Percentiles rank a stretch among this genome's conserved stretches.
Conservation (phyloP, 2,113 vertebrate genomes). For the Neogale vison region DNA sequence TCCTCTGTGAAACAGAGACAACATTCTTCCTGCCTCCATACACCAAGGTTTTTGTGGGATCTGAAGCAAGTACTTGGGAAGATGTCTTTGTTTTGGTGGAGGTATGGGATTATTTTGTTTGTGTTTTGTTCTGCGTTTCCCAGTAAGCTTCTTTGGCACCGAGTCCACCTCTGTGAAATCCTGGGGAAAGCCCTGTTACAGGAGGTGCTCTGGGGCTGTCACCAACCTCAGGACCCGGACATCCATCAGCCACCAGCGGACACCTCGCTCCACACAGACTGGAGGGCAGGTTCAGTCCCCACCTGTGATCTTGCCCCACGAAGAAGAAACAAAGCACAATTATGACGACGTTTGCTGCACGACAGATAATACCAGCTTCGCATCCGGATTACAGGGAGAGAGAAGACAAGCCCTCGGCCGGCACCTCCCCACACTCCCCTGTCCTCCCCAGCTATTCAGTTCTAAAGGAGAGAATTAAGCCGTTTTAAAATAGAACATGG, state of each 20-base stretch:
- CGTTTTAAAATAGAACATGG: neutral
- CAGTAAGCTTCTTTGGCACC: neutral
- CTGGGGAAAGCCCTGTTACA: neutral
- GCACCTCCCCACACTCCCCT: neutral
- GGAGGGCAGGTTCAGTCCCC: neutral
- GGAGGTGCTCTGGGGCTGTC: too few species aligned
- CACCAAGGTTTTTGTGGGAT: neutral
- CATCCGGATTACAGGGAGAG: neutral
- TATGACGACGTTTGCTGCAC: neutral
- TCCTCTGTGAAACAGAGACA: neutral
- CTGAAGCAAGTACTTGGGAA: neutral
- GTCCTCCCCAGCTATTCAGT: neutral
- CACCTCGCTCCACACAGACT: accelerated
- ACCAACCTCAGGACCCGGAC: neutral
- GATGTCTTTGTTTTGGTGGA: accelerated
- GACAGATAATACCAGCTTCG: neutral
- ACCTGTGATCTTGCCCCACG: accelerated
- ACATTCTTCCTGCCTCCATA: neutral
- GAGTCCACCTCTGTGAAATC: accelerated
- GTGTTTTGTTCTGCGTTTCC: neutral
- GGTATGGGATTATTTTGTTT: neutral
- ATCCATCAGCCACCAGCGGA: accelerated
- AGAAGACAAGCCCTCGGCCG: neutral
- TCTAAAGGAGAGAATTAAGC: neutral
- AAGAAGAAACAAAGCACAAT: neutral